These are phyloP conservation scores for Pluvianellus socialis DNA, from an alignment of 2,113 vertebrate species.

Conservation along the genomic window DNA sequence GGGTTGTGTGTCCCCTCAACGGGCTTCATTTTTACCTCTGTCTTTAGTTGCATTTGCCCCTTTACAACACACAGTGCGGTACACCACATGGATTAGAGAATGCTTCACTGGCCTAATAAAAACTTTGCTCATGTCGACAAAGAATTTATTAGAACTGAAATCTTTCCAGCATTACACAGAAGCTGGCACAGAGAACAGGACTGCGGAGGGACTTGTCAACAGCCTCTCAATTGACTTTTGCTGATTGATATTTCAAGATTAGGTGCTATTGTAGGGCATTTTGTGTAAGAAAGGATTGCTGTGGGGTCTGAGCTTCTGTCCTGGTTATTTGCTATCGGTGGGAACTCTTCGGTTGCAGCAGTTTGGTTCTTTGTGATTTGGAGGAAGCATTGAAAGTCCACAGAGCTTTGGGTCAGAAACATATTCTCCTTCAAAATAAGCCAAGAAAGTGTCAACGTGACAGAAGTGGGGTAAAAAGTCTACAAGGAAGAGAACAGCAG, in stretches of 20 bases:
- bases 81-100: not conserved
- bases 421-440: not conserved
- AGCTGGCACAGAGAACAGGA: not conserved
- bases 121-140: not conserved
- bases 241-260: conserved; percentile 4
- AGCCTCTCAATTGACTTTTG: conserved; percentile 1
- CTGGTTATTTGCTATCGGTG: not conserved
- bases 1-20: not conserved
- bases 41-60: not conserved
- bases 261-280: not conserved
- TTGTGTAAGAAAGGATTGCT: not conserved
- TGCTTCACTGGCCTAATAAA: not conserved
- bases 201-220: not conserved
- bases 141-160: conserved; percentile 18
- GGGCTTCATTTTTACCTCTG: not conserved
- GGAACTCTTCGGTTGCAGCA: not conserved
- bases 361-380: not conserved
- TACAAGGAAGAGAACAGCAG: not conserved
- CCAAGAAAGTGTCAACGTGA: not conserved
- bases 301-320: not conserved
- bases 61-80: not conserved
- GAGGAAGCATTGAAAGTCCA: not conserved
- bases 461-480: not conserved
- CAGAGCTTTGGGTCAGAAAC: not conserved
- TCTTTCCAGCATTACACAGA: not conserved